Evolutionary conservation across 2,888 invertebrate genomes (phyloP).

Genomic region (Pseudoips prasinana): DNA sequence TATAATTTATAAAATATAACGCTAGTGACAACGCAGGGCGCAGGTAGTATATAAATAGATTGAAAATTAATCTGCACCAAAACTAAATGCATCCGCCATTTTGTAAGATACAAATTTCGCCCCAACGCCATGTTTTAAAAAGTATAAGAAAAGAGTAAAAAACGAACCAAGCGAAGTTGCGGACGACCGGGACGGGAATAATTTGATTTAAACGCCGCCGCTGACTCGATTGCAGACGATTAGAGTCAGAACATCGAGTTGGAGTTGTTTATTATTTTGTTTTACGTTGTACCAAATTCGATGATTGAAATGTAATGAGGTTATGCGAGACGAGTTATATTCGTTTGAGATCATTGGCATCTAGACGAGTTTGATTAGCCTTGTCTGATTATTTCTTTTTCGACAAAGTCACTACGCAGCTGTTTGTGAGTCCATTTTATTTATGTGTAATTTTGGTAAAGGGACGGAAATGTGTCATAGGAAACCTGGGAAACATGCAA

Average conservation of each 20-base stretch:
- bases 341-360: too few relatives aligned
- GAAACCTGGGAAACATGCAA: too few relatives aligned
- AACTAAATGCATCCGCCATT: constrained; percentile 7
- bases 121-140: constrained; percentile 20
- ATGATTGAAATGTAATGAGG: constrained; percentile 42
- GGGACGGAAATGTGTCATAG: too few relatives aligned
- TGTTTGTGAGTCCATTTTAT: too few relatives aligned
- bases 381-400: too few relatives aligned
- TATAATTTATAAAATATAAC: too few relatives aligned
- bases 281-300: constrained; percentile 34
- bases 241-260: constrained; percentile 43
- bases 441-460: too few relatives aligned
- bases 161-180: constrained; percentile 24
- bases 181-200: constrained; percentile 33
- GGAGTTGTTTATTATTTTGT: constrained; percentile 46
- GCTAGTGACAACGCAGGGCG: too few relatives aligned
- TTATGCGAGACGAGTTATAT: constrained; percentile 16
- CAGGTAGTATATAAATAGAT: too few relatives aligned
- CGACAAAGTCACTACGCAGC: too few relatives aligned
- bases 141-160: constrained; percentile 6
- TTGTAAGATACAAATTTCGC: constrained; percentile 18
- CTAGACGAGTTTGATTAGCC: too few relatives aligned
- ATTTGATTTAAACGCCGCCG: constrained; percentile 47
- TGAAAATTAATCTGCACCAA: not conserved
- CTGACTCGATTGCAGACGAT: constrained; percentile 56